Evolutionary conservation across 2,888 invertebrate species (phyloP).

Genomic region (Hypercompe scribonia): DNA sequence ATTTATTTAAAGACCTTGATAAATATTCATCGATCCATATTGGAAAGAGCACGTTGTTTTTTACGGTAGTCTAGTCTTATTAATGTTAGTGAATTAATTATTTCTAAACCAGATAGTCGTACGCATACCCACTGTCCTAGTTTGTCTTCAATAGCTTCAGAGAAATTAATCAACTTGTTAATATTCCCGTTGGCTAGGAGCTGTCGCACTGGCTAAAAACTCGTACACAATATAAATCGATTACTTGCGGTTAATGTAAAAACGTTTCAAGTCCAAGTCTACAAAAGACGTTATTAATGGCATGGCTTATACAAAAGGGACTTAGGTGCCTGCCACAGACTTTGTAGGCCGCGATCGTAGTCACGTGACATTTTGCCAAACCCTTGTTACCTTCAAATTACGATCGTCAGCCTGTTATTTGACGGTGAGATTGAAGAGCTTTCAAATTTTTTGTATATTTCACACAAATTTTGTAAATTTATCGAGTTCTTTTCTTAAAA

Average conservation of each 20-base stretch:
- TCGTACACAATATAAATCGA: slow-evolving; percentile 47
- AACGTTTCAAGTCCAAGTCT: slow-evolving; percentile 42
- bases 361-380: slow-evolving; percentile 44
- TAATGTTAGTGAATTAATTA: neutral
- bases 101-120: neutral
- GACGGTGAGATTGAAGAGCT: slow-evolving; percentile 5
- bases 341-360: slow-evolving; percentile 74
- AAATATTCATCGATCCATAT: neutral
- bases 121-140: slow-evolving; percentile 12
- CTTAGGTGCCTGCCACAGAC: slow-evolving; percentile 63
- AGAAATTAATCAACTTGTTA: slow-evolving; percentile 31
- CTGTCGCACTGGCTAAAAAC: slow-evolving; percentile 34
- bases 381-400: slow-evolving; percentile 30
- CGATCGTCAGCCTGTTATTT: slow-evolving; percentile 16
- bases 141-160: slow-evolving; percentile 25
- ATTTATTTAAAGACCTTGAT: neutral
- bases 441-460: slow-evolving; percentile 19
- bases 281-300: slow-evolving; percentile 63
- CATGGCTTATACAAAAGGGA: slow-evolving; percentile 59
- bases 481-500: neutral
- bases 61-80: neutral
- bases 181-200: slow-evolving; percentile 21
- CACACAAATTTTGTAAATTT: neutral
- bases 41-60: neutral
- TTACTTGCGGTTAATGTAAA: slow-evolving; percentile 46